These are phyloP conservation scores for Druceiella hillmani DNA, from an alignment of 2,888 invertebrate species.

Conservation along the genomic window DNA sequence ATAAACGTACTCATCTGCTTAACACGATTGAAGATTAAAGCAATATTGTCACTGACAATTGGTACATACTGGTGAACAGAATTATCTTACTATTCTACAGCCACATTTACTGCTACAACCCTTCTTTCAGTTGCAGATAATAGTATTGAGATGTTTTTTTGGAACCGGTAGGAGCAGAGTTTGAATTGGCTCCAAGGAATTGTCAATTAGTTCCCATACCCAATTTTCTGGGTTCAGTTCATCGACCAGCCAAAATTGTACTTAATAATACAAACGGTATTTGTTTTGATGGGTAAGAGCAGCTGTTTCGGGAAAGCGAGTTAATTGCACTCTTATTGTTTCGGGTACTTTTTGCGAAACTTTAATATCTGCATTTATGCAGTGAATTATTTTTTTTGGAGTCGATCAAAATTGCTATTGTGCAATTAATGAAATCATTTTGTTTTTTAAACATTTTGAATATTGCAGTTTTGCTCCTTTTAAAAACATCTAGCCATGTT, in stretches of 20 bases:
- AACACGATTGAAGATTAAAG: constrained; percentile 21
- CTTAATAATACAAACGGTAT: constrained; percentile 25
- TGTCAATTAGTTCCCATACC: constrained; percentile 26
- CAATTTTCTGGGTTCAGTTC: constrained; percentile 21
- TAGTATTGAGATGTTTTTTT: constrained; percentile 26
- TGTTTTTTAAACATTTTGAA: no score
- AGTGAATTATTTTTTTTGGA: constrained; percentile 23
- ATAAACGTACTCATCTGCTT: constrained; percentile 11
- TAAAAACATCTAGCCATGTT: constrained; percentile 21
- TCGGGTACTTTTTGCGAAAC: constrained; percentile 17
- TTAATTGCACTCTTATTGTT: no score
- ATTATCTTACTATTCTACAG: constrained; percentile 25
- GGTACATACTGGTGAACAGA: constrained; percentile 25
- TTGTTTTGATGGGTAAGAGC: constrained; percentile 26
- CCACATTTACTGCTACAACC: constrained; percentile 25
- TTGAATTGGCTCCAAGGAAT: no score
- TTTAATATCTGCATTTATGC: constrained; percentile 25
- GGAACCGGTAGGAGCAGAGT: constrained; percentile 22
- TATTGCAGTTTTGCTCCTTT: constrained; percentile 16
- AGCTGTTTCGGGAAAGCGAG: no score
- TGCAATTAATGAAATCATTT: no score
- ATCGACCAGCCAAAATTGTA: constrained; percentile 20
- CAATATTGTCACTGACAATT: constrained; percentile 25
- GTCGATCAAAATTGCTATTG: no score
- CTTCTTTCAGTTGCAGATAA: constrained; percentile 26